Conservation (phyloP, 1,140 invertebrate species). For the Drosophila melanica region DNA sequence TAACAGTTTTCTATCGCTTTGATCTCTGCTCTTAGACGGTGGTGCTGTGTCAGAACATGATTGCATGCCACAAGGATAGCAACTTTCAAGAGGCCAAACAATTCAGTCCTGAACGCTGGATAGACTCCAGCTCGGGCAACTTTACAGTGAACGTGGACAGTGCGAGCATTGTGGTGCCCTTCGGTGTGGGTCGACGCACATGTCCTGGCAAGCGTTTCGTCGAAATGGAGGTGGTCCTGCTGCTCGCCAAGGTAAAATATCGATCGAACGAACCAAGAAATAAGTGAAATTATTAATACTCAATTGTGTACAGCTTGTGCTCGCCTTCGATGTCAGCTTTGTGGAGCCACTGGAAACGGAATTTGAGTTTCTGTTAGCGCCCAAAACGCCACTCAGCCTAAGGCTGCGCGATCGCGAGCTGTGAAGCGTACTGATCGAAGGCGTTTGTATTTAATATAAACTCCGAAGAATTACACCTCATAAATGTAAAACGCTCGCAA, state of each 20-base stretch:
- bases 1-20: not conserved
- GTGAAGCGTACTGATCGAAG: constrained; percentile 23
- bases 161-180: constrained; percentile 90
- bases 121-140: constrained; percentile 85
- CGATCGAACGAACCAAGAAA: too few species aligned
- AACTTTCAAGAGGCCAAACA: constrained; percentile 91
- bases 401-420: constrained; percentile 86
- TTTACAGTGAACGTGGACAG: constrained; percentile 82
- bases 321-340: constrained; percentile 88
- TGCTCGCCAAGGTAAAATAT: constrained; percentile 88
- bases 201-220: constrained; percentile 93
- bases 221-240: constrained; percentile 90
- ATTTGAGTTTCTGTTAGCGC: constrained; percentile 91
- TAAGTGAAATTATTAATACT: not conserved
- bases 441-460: constrained; percentile 54
- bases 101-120: constrained; percentile 93
- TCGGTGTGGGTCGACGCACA: constrained; percentile 92
- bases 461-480: not conserved
- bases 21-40: constrained; percentile 87
- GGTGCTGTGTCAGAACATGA: constrained; percentile 92
- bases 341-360: constrained; percentile 88
- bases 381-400: constrained; percentile 89
- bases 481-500: constrained; percentile 7
- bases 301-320: constrained; percentile 86
- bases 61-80: constrained; percentile 90